Base-by-base conservation (phyloP, 2,888 invertebrate genomes). In the Drosophila hamatofila region DNA sequence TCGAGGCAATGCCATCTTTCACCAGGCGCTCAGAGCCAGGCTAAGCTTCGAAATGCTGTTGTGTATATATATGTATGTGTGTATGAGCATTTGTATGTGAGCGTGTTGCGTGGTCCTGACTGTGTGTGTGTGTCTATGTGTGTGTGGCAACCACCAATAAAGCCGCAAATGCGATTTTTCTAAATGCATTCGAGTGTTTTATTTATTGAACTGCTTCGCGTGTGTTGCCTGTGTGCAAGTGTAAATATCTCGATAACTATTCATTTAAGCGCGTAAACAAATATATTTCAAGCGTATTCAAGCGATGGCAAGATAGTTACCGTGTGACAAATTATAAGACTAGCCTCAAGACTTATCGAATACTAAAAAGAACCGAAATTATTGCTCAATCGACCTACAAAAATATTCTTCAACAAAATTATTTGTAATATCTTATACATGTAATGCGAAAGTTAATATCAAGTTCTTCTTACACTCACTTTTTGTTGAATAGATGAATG, bases 151-250 rank as follows among this genome's bases (percentile, higher is more conserved):
- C 39, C 54, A 33, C 51, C 76, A 68, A 73, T 74, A 83, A 75
- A 87, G 85, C 69, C 68, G 62, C 72, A 76, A 87, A 72, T 76
- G 85, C 88, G 85, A 88, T 88, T 85, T 85, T 82, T 80, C 75
- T 78, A 83, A 83, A 88, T 78, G 89, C 78, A 88, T 83, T 88
- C 66, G 70, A 78, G 78, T 73, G 81, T 75, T 81, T 88, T 88
- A 86, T 88, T 86, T 87, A 86, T 88, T 78, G 72, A 72, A 56
- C 64, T 56, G 66, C 37, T 59, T 37, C 49, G 23, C 23, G 54
- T 48, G 49, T 57, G 25, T 51, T 55, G 27, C 60, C 41, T n/a
- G 21, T 44, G 49, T 57, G 23, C 39, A 70, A 64, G 62, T 74
- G 71, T 64, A 82, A 80, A 82, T 68, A 78, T 60, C 35, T 42